Evolutionary conservation across 2,113 vertebrate species (phyloP), one percentile per base, ranked within the genome.

Genomic region (Epinephelus moara): DNA sequence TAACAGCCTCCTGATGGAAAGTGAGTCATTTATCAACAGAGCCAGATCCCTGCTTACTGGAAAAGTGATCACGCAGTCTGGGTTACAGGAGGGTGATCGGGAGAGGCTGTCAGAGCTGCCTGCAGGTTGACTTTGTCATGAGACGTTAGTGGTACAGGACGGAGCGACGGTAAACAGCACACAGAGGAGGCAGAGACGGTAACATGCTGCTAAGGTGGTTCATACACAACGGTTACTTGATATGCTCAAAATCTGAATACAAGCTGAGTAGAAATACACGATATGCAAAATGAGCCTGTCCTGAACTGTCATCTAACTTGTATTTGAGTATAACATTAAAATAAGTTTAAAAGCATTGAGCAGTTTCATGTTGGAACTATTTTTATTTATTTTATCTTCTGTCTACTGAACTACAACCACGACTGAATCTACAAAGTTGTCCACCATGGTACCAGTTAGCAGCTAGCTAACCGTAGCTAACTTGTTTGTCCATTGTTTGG

Each of bases 71-170:
- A 62, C 1, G 3, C 52, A 13, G 66, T 14, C 57, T 3, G 33
- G 40, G 56, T 68, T 27, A 62, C 8, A 61, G 47, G 45, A 62
- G 37, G 62, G 57, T 18, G 81, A 64, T 27, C 0, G 23, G 53
- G 82, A 78, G 63, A 33, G 61, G 80, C 6, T 74, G 77, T 83
- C 72, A 75, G 55, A 53, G 50, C 68, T 17, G 14, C 52, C 71
- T 18, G 40, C 42, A 6, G 21, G 50, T 53, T 61, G 75, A 72
- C 76, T 60, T 49, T 53, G 18, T 52, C 15, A 27, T 10, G 12
- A 47, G 64, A 70, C 42, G 9, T 79, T 19, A 18, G 59, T 19
- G 53, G 40, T 11, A 15, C 30, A 30, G 27, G 13, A 45, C 17
- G 66, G 33, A 47, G 45, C 7, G 67, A 71, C n/a, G 50, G 40